Base-by-base conservation (phyloP, 2,113 vertebrate species). In the Antechinus stuartii region DNA sequence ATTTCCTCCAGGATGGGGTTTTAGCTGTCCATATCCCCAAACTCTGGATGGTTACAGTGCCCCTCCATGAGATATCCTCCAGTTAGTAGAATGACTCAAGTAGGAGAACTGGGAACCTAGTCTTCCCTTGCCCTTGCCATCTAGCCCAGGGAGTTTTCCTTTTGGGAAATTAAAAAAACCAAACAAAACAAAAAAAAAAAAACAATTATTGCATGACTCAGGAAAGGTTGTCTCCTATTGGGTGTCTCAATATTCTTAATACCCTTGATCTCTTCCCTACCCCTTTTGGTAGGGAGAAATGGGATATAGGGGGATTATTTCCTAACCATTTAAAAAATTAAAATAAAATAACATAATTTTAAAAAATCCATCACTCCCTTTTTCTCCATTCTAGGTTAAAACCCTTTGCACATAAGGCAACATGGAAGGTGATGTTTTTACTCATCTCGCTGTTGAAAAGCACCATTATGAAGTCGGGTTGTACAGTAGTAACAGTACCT, bases 401-500 rank as follows among this genome's bases (percentile, higher is more conserved):
- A 98, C 98, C 98, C 98, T 98, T 94, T 98, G 98, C 98, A 91
- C 98, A 97, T 98, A 98, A 99, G 98, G 99, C 99, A 99, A 99
- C 99, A 97, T 98, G 99, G 98, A 99, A 99, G 98, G 98, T 98
- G 99, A 99, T 99, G 99, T 99, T 99, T 99, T 98, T 98, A 98
- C 98, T 99, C 99, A 99, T 98, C 98, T 98, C 98, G 98, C 98
- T 98, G 98, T 98, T 98, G 98, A 98, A 98, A 98, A 99, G 99
- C 99, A 99, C 99, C 99, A 99, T 99, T 99, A 98, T 99, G 98
- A 99, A 99, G 99, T 99, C 98, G 98, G 99, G 99, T 99, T 99
- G 99, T 99, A 99, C 99, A 99, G 99, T 99, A 99, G 99, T 99
- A 99, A 99, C 99, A 99, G 99, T 99, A 99, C 99, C 99, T 99